Conservation (phyloP, 2,113 vertebrate genomes). For the Cyprinus carpio region DNA sequence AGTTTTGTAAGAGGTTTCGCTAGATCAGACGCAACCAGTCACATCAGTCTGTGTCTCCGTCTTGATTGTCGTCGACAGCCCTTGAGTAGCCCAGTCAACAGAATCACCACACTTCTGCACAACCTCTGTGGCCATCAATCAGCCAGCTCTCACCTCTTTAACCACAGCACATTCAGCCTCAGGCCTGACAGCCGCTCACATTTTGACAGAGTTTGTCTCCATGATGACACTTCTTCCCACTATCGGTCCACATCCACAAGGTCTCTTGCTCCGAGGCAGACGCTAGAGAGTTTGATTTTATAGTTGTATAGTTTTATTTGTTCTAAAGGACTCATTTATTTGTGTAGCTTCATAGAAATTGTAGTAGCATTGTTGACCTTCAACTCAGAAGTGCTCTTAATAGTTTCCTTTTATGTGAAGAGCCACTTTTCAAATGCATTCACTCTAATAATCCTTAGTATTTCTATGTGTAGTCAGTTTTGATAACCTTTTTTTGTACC, state of each 20-base stretch:
- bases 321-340: background rate
- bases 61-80: constrained; percentile 22
- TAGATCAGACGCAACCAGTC: background rate
- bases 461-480: background rate
- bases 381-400: background rate
- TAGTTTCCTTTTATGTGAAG: background rate
- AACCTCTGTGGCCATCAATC: constrained; percentile 15
- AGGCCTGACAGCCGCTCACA: constrained; percentile 1
- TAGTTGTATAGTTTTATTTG: background rate
- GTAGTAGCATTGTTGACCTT: background rate
- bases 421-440: background rate
- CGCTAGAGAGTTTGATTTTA: background rate
- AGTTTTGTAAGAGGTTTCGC: background rate
- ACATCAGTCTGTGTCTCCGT: background rate
- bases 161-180: constrained; percentile 13
- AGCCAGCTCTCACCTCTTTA: constrained; percentile 13
- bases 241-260: constrained; percentile 5
- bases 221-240: background rate
- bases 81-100: constrained; percentile 33
- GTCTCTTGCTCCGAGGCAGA: background rate
- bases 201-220: background rate
- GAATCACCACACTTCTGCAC: constrained; percentile 21
- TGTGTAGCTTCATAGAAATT: background rate
- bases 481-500: constrained; percentile 20
- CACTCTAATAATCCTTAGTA: background rate